A percentile compares a stretch with the other conserved stretches of the same genome.
Evolutionary conservation across 1,140 invertebrate species (phyloP).

Genomic region (Diabrotica undecimpunctata): DNA sequence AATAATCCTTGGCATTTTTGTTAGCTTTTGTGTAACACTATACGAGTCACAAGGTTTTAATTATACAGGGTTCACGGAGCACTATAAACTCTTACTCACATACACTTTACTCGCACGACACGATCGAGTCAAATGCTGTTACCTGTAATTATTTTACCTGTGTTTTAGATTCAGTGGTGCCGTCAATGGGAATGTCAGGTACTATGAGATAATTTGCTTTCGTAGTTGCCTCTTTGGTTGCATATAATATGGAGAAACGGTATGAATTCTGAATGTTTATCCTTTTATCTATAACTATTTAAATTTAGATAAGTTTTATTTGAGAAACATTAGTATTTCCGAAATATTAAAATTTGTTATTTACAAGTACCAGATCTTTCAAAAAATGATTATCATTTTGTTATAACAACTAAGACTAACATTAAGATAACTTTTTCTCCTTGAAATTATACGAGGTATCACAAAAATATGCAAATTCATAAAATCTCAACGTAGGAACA

Average conservation of each 20-base stretch:
- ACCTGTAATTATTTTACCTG: constrained; percentile 32
- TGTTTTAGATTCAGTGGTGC: constrained; percentile 24
- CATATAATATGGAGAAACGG: neutral
- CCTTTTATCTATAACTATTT: too few species aligned
- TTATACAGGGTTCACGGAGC: constrained; percentile 3
- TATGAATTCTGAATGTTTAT: too few species aligned
- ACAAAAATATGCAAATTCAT: too few species aligned
- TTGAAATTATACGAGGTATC: too few species aligned
- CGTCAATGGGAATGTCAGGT: constrained; percentile 27
- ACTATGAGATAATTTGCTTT: constrained; percentile 5
- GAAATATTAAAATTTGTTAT: too few species aligned
- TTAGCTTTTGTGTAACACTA: constrained; percentile 24
- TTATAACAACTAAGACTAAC: too few species aligned
- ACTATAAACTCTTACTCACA: constrained; percentile 21
- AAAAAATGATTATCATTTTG: too few species aligned
- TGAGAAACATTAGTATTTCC: too few species aligned
- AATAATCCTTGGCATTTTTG: constrained; percentile 19
- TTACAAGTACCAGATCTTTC: too few species aligned
- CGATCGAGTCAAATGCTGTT: constrained; percentile 35
- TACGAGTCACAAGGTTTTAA: constrained; percentile 26
- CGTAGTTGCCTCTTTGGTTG: neutral
- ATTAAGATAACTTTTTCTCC: too few species aligned
- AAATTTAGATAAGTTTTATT: too few species aligned
- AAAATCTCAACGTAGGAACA: too few species aligned
- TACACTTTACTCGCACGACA: constrained; percentile 27